Percentiles rank a stretch among this genome's conserved stretches.
phyloP scores from a whole-genome alignment of 1,140 invertebrate species.

The Anthonomus grandis region DNA sequence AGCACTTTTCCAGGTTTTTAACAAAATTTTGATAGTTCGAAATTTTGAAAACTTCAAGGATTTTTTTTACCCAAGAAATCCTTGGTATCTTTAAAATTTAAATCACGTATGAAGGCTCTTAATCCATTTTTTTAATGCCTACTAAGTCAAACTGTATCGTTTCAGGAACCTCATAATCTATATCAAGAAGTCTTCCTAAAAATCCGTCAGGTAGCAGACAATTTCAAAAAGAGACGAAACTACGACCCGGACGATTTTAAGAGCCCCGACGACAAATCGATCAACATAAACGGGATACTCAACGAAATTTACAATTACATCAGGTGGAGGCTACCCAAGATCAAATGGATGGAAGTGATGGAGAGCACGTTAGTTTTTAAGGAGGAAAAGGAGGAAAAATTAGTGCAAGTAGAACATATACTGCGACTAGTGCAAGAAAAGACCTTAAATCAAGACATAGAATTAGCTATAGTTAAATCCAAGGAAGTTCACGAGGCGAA shows the following conservation, averaged over 20 bases:
- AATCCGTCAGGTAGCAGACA: background rate
- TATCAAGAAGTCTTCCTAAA: background rate
- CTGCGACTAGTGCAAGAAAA: background rate
- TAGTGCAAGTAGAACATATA: background rate
- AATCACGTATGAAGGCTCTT: too few relatives aligned
- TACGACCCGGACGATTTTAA: background rate
- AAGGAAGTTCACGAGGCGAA: too few relatives aligned
- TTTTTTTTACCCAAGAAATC: too few relatives aligned
- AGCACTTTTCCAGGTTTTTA: too few relatives aligned
- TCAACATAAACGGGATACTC: background rate
- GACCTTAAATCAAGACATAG: too few relatives aligned
- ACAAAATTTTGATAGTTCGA: too few relatives aligned
- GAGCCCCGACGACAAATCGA: background rate
- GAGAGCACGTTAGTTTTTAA: background rate
- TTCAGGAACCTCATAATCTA: background rate
- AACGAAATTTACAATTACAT: background rate
- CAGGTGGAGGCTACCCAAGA: background rate
- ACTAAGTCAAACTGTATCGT: too few relatives aligned
- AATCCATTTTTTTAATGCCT: too few relatives aligned
- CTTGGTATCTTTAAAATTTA: too few relatives aligned
- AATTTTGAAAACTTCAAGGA: too few relatives aligned
- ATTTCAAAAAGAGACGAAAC: background rate
- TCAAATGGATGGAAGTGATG: background rate
- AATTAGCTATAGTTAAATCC: too few relatives aligned
- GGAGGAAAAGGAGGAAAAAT: background rate